These are phyloP conservation scores for Chlorospingus flavigularis DNA, from an alignment of 2,797 vertebrate species.

Conservation along the genomic window DNA sequence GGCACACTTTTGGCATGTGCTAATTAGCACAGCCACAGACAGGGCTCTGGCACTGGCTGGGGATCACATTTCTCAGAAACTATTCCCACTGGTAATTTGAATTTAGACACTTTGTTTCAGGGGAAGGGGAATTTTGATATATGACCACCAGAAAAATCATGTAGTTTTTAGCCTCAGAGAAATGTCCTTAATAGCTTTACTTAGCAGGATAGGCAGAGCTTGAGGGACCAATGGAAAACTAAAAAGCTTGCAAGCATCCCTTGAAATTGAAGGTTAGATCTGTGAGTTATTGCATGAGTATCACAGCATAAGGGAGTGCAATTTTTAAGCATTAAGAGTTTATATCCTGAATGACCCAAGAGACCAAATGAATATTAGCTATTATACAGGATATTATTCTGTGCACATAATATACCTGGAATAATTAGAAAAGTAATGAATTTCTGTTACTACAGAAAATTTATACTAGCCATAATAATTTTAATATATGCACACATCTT, in stretches of 20 bases:
- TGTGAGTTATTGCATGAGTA: background rate
- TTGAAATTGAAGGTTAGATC: background rate
- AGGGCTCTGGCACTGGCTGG: background rate
- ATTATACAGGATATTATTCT: background rate
- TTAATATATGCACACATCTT: background rate
- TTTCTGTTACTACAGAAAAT: background rate
- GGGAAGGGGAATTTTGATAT: background rate
- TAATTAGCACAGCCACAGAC: background rate
- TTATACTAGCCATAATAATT: background rate
- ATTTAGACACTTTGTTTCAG: background rate
- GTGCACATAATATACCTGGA: background rate
- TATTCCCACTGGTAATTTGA: background rate
- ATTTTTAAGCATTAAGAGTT: background rate
- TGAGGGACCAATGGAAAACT: background rate
- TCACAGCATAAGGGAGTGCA: background rate
- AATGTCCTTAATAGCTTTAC: background rate
- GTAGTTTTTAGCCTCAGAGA: background rate
- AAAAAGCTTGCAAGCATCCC: background rate
- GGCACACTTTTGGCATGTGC: background rate
- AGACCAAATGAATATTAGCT: background rate
- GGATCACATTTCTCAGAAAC: background rate
- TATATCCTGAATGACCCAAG: background rate
- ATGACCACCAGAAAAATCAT: background rate
- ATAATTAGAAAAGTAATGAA: constrained; percentile 20
- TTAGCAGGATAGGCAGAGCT: background rate